Base-by-base conservation (phyloP, 2,797 vertebrate species). In the Enteromius unitaeniatus region DNA sequence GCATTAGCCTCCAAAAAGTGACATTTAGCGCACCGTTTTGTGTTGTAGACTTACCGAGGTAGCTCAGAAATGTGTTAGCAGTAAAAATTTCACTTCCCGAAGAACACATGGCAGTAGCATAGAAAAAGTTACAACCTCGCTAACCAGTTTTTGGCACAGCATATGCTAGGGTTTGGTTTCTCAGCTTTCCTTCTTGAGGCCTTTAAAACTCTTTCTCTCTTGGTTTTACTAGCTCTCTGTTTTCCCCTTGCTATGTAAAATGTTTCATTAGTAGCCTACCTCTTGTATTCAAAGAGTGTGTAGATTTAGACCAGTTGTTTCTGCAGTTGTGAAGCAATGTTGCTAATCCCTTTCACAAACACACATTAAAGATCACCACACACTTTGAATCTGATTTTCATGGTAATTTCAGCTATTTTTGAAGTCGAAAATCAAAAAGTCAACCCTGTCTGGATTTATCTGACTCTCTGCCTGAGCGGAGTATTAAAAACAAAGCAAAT, bases 101-200 rank as follows among this genome's bases (percentile, higher is more conserved):
- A 34, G 73, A 75, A 88, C 85, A 72, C 49, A 79, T 78, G 49
- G 55, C 51, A 51, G 83, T 85, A 81, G 81, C 55, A 78, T 68
- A 58, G 82, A 84, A 79, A 67, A 88, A 73, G 90, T 55, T 88
- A 89, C 90, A 90, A 92, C 90, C 89, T 89, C 86, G 91, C 90
- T 76, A 91, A 92, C 90, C 92, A 90, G 92, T 90, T 89, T 85
- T 87, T 91, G 90, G 91, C 90, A 91, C 86, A 85, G 85, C 86
- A 86, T 28, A 88, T 87, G 89, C 89, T 91, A 79, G 87, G 87
- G 85, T 89, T 87, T 67, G 87, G 86, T 93, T 93, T 93, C 93
- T 94, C 92, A 92, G 91, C 91, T 94, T 93, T 92, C 92, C 89
- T 92, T 91, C 86, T 88, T 90, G 90, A 93, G 93, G 91, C 89